These are phyloP conservation scores for Coendou prehensilis DNA, from an alignment of 2,797 vertebrate genomes.

Conservation along the genomic window DNA sequence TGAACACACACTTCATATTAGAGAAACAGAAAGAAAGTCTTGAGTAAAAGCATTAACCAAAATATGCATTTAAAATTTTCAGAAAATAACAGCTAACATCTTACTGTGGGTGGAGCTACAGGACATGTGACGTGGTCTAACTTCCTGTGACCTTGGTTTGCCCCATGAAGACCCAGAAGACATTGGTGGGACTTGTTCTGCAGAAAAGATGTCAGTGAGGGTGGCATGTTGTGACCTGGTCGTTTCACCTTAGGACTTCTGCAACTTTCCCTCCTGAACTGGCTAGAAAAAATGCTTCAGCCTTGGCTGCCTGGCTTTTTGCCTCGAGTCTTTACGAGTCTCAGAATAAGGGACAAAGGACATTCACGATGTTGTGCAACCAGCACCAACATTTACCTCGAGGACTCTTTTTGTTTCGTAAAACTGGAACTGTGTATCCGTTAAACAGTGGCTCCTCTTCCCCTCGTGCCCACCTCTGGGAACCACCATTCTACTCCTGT, in stretches of 20 bases:
- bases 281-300: not conserved
- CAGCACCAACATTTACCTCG: not conserved
- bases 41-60: not conserved
- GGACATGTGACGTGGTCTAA: not conserved
- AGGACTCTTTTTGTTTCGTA: not conserved
- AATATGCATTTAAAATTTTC: not conserved
- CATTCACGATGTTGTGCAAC: not conserved
- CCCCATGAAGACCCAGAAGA: not conserved
- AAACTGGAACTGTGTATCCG: too few relatives aligned
- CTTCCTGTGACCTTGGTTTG: not conserved
- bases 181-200: not conserved
- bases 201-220: not conserved
- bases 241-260: not conserved
- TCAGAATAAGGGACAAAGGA: not conserved
- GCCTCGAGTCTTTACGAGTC: not conserved
- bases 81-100: not conserved
- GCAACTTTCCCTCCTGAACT: not conserved
- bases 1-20: not conserved
- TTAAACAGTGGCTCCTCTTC: not conserved
- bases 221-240: not conserved
- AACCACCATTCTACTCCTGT: not conserved
- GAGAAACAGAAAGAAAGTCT: not conserved
- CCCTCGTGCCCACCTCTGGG: not conserved
- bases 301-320: not conserved
- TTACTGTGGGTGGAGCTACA: not conserved